Evolutionary conservation across 1,140 invertebrate species (phyloP), one percentile per base, ranked within the genome.

Genomic region (Bombus difficillimus): DNA sequence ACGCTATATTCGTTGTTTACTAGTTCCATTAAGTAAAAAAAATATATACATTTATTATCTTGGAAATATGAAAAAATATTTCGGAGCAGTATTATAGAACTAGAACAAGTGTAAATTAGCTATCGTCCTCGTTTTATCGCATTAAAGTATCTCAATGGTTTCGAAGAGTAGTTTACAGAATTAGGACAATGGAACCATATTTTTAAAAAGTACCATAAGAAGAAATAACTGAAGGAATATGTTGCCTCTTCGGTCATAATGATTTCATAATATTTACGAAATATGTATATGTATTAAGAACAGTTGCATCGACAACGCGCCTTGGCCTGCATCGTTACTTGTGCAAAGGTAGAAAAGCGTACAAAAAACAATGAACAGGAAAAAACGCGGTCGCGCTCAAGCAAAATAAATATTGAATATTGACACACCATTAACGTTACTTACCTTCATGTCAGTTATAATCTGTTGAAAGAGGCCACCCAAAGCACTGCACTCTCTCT

Each of bases 361-460:
- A 89, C 81, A 89, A 76, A 74, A 78, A 83, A 86, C 64, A 71
- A 84, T 66, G 66, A 75, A n/a, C 37, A 85, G 62, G 84, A 73
- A 59, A 77, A 73, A 83, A 83, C 32, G 74, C 68, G 47, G 75
- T 72, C 73, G 83, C 75, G 43, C 39, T 12, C 3, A 13, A n/a
- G 12, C 37, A 83, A 1, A 68, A 47, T 41, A 59, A 72, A 79
- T 37, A 73, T 64, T 8, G 34, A 72, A 28, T 12, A 25, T 22
- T 39, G 13, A 75, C 37, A 80, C 18, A n/a, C 28, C 59, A 34
- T 37, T 39, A 13, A 32, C 15, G 18, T 75, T 79, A n/a, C 93
- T 96, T 96, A 98, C 98, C 97, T 98, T 98, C 97, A 98, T 97
- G 94, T 98, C 98, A 92, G 96, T 97, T 87, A 98, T 97, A 86